Evolutionary conservation across 2,888 invertebrate species (phyloP), one percentile per base, ranked within the genome.

Genomic region (Mesochorus sp.): DNA sequence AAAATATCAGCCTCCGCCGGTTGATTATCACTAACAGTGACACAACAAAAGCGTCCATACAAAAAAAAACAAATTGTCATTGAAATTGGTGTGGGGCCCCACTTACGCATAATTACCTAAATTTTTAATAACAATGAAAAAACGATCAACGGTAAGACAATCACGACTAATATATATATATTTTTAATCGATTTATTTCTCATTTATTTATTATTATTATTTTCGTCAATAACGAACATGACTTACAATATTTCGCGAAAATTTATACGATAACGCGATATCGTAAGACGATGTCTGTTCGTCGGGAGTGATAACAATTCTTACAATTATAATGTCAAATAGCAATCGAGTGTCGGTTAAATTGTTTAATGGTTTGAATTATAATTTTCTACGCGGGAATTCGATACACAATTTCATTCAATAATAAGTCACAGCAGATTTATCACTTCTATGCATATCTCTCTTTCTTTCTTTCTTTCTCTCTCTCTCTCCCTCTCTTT

Each of bases 361-460:
- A 79, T 75, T 28, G 49, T 76, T 64, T 64, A 57, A 61, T 76
- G 70, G 79, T 55, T 61, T 37, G 66, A 75, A 64, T 79, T 66
- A 24, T 47, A 62, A 59, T 72, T 66, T n/a, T 67, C 57, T 70
- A 74, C 47, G 51, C 59, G 61, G 55, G 64, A 39, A 62, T 72
- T 49, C 26, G 49, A 70, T 59, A 67, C 37, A 64, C 71, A 64
- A 53, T 74, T 49, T 64, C 64, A 44, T 70, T 76, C 68, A 51
- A 73, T 66, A 74, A 79, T 70, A 57, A 78, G 78, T 80, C 76
- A 80, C 79, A 79, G 79, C 73, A 79, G 66, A 51, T 73, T 76
- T 79, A 80, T 80, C 80, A 80, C 80, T 62, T 74, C 74, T 74
- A 78, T 42, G 42, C 64, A 59, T 74, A 51, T 67, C 67, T 39